Evolutionary conservation across 2,113 vertebrate genomes (phyloP).

Genomic region (Thunnus thynnus): DNA sequence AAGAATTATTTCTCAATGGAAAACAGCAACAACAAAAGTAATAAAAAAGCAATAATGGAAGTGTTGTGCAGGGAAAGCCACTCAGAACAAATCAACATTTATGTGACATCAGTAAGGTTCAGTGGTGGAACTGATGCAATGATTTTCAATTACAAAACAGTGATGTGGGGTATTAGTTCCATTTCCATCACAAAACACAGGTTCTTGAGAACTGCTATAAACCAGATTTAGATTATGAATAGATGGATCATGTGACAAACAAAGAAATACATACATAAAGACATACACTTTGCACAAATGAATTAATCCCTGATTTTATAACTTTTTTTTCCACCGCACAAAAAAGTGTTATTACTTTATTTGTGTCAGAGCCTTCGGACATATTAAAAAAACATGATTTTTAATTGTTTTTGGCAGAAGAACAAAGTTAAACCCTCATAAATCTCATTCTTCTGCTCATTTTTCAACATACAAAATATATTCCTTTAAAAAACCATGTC

Average conservation of each 20-base stretch:
- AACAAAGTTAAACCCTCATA: neutral
- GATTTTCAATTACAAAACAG: conserved; percentile 77
- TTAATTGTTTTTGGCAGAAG: neutral
- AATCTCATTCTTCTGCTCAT: neutral
- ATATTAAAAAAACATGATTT: neutral
- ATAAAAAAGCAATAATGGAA: conserved; percentile 84
- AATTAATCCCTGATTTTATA: conserved; percentile 25
- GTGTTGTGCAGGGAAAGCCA: conserved; percentile 72
- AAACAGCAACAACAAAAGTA: conserved; percentile 81
- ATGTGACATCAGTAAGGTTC: conserved; percentile 76
- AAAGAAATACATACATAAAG: neutral
- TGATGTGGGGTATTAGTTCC: conserved; percentile 64
- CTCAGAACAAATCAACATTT: conserved; percentile 81
- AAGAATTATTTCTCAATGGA: conserved; percentile 83
- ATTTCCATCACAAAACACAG: conserved; percentile 40
- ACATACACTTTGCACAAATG: neutral
- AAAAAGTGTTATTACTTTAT: too few relatives aligned
- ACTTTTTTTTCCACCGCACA: neutral
- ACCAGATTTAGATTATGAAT: conserved; percentile 10
- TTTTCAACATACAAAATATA: too few relatives aligned
- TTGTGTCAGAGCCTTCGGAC: neutral
- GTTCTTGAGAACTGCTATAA: conserved; percentile 26
- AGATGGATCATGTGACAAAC: neutral
- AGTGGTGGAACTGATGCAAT: conserved; percentile 66
- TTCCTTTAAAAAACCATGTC: too few relatives aligned